phyloP scores from a whole-genome alignment of 1,140 invertebrate species.

The Scaptomyza graminum region DNA sequence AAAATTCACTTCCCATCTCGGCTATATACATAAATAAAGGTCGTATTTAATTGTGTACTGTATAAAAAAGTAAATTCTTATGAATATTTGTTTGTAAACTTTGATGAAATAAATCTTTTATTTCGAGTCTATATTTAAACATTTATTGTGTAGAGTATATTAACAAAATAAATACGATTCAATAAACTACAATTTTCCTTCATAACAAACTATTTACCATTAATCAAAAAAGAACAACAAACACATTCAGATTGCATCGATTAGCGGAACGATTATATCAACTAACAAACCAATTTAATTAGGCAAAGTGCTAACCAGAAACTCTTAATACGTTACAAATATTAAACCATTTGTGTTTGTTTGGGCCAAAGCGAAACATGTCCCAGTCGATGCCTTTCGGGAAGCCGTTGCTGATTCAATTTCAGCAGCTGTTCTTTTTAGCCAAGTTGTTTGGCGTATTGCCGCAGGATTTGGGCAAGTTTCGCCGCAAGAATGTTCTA shows the following conservation, averaged over 20 bases:
- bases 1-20: conserved; percentile 26
- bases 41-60: conserved; percentile 3
- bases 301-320: conserved; percentile 54
- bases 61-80: neutral
- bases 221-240: conserved; percentile 2
- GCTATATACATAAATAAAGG: neutral
- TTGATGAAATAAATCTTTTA: conserved; percentile 11
- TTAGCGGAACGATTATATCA: conserved; percentile 42
- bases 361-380: conserved; percentile 38
- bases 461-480: conserved; percentile 66
- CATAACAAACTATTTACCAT: conserved; percentile 8
- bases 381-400: conserved; percentile 50
- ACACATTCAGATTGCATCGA: conserved; percentile 56
- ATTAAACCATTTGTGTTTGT: conserved; percentile 40
- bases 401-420: conserved; percentile 67
- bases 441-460: conserved; percentile 72
- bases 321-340: neutral
- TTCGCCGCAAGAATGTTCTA: conserved; percentile 56
- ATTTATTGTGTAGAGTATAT: conserved; percentile 31
- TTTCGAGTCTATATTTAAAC: conserved; percentile 14
- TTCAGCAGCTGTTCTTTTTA: conserved; percentile 69
- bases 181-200: conserved; percentile 25
- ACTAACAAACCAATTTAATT: conserved; percentile 55
- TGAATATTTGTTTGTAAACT: neutral
- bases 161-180: conserved; percentile 23